Base-by-base conservation (phyloP, 2,888 invertebrate species). In the Sepioteuthis lessoniana region DNA sequence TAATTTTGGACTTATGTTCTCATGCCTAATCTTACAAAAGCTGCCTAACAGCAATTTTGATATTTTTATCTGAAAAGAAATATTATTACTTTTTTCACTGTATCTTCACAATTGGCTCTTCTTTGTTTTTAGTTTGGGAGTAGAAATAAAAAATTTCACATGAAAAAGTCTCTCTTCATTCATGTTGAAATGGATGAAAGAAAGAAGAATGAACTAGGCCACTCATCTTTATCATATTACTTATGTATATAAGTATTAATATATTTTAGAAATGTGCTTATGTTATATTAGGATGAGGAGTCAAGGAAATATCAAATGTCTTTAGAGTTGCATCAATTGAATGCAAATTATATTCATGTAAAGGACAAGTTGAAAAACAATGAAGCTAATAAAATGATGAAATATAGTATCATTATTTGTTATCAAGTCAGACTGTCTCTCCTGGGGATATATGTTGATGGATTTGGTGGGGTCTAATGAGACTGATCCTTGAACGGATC, bases 401-500 rank as follows among this genome's bases (percentile, higher is more conserved):
- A 76, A 76, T 76, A 35, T n/a, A 13, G n/a, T 76, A n/a, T n/a
- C n/a, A 76, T 76, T 76, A 35, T 76, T 76, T n/a, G 76, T 76
- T 76, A 76, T 76, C 76, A n/a, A 76, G n/a, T 76, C 76, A 35
- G n/a, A 76, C n/a, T 76, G n/a, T n/a, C 76, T 76, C 76, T n/a
- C 76, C n/a, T 16, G 19, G 76, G 76, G 13, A 76, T 16, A 25
- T 16, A 76, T n/a, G 76, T 76, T 76, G 76, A 76, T 76, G 76
- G 76, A 35, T 76, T 19, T 76, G n/a, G 76, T 76, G 35, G 76
- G n/a, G 76, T 19, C 35, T 76, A 76, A 76, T 76, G 76, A 76
- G 76, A n/a, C 76, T 76, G 76, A 76, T 76, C 76, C 76, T 35
- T 76, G 76, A 76, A n/a, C 76, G 13, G 76, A 76, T 76, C 76